A percentile compares a stretch with the other conserved stretches of the same genome.
Conservation (phyloP, 2,113 vertebrate species). For the Grammomys surdaster region DNA sequence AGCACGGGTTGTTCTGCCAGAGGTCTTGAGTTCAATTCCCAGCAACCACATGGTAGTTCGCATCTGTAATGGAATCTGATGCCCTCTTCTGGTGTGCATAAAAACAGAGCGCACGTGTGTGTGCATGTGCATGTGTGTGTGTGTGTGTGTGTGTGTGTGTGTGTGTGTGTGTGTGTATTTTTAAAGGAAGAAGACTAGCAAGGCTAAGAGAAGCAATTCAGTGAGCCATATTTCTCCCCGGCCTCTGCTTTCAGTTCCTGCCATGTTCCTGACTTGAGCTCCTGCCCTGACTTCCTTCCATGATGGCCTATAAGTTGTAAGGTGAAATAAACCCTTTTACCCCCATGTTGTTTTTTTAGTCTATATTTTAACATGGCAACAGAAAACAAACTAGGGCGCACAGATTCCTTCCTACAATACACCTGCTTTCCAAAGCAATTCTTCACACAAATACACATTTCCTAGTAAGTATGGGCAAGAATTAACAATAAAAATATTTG, state of each 20-base stretch:
- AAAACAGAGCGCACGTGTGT: too few relatives aligned
- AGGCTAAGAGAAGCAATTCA: neutral
- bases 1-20: too few relatives aligned
- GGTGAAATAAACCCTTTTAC: neutral
- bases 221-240: neutral
- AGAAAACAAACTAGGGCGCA: neutral
- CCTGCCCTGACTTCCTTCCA: neutral
- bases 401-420: neutral
- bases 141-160: too few relatives aligned
- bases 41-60: too few relatives aligned
- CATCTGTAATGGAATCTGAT: too few relatives aligned
- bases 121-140: too few relatives aligned
- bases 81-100: too few relatives aligned
- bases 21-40: too few relatives aligned
- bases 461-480: neutral
- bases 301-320: neutral
- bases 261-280: neutral
- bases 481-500: slow-evolving; percentile 1
- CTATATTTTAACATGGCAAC: neutral
- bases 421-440: neutral
- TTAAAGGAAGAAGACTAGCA: neutral
- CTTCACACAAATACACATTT: neutral
- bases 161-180: too few relatives aligned
- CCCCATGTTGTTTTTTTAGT: neutral
- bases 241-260: neutral